These are phyloP conservation scores for Acrobasis consociella DNA, from an alignment of 2,888 invertebrate genomes.

Conservation along the genomic window DNA sequence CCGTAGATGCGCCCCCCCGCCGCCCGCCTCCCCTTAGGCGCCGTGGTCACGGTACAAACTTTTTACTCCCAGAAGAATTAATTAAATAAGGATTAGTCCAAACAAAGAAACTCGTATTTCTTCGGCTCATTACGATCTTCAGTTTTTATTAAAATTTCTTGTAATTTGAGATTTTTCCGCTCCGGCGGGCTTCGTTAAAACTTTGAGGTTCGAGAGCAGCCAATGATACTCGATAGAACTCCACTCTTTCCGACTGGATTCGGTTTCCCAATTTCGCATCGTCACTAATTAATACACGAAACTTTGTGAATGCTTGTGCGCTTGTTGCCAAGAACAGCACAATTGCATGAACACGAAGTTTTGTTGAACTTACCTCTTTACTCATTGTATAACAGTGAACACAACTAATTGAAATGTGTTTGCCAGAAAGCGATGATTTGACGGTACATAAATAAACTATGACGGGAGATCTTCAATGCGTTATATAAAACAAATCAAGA, in stretches of 20 bases:
- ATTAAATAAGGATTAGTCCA: constrained; percentile 62
- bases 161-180: constrained; percentile 41
- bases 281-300: constrained; percentile 1
- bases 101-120: constrained; percentile 54
- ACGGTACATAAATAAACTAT: too few relatives aligned
- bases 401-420: neutral
- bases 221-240: constrained; percentile 15
- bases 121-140: constrained; percentile 48
- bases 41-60: constrained; percentile 47
- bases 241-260: constrained; percentile 2
- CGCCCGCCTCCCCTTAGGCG: constrained; percentile 46
- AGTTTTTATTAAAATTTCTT: constrained; percentile 37
- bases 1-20: constrained; percentile 48
- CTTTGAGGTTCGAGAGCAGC: constrained; percentile 23
- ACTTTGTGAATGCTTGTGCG: neutral
- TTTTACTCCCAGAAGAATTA: constrained; percentile 58
- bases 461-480: too few relatives aligned
- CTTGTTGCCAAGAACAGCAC: neutral
- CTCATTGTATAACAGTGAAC: neutral
- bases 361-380: neutral
- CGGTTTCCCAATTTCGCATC: neutral
- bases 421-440: neutral
- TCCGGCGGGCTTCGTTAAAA: constrained; percentile 38
- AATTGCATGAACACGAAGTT: neutral
- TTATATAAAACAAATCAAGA: too few relatives aligned